phyloP scores from a whole-genome alignment of 2,797 vertebrate species.

The Pteropus rufus region DNA sequence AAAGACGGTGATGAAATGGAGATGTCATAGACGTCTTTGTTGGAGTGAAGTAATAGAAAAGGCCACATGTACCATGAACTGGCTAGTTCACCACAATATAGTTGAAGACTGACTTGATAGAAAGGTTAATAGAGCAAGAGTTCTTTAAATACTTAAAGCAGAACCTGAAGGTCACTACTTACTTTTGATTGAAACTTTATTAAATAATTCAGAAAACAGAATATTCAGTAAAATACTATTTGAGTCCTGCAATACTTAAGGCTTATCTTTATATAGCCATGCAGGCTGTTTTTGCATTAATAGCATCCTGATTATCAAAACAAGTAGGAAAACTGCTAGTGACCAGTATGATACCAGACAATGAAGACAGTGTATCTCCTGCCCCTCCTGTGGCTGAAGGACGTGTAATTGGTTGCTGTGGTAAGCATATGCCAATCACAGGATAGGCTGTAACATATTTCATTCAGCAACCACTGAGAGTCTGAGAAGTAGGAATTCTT shows the following conservation, averaged over 20 bases:
- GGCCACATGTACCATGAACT: constrained; percentile 89
- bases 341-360: constrained; percentile 89
- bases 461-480: constrained; percentile 91
- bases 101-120: constrained; percentile 83
- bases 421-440: constrained; percentile 91
- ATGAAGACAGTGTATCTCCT: constrained; percentile 89
- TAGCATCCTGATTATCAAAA: constrained; percentile 89
- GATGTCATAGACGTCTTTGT: constrained; percentile 91
- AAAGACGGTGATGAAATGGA: constrained; percentile 90
- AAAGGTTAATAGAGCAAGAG: constrained; percentile 91
- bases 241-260: constrained; percentile 88
- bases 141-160: constrained; percentile 94
- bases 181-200: constrained; percentile 87
- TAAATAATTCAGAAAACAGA: constrained; percentile 88
- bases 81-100: constrained; percentile 45
- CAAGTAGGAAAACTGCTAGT: constrained; percentile 89
- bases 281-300: constrained; percentile 87
- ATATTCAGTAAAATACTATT: constrained; percentile 88
- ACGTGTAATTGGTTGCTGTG: constrained; percentile 91
- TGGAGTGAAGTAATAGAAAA: constrained; percentile 92
- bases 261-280: constrained; percentile 88
- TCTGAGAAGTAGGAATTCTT: constrained; percentile 90
- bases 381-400: constrained; percentile 90
- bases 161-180: constrained; percentile 92
- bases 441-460: constrained; percentile 92